Evolutionary conservation across 2,888 invertebrate species (phyloP), one percentile per base, ranked within the genome.

Genomic region (Cyclophora albipunctata): DNA sequence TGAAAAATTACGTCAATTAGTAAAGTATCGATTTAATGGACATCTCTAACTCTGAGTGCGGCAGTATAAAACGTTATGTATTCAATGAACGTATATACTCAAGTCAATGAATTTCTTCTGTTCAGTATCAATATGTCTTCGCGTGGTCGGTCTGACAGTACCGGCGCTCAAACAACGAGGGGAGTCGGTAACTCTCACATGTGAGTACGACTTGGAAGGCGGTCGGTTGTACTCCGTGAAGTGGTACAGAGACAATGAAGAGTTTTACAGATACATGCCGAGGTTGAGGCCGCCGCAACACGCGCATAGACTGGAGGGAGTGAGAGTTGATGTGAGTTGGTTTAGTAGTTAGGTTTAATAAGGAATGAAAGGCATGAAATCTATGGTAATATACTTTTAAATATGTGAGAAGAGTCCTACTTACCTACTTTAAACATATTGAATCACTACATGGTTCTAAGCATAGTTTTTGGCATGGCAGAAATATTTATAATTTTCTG

Each of bases 241-340:
- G 71, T 92, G 92, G 91, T 92, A 92, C 76, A 84, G 91, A 46
- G 92, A 92, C 55, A 90, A 89, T 63, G 89, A 91, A 64, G 92
- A 92, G 73, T 92, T 92, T 74, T 92, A 91, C 78, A 85, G 92
- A 54, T 92, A 90, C 66, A 91, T 92, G 76, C 92, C 92, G 3
- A 84, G 88, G 45, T 79, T 92, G 60, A 83, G 89, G 59, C 92
- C 92, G 1, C 90, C 91, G 45, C 91, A 91, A 47, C 92, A 92
- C 67, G 90, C 91, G 40, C 92, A 92, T 67, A 85, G 81, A 44
- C 80, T 91, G 50, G 90, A 91, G 2, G 92, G 91, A 41, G 90
- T 92, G 46, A 88, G 84, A 71, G 91, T 92, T 58, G 92, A 92
- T 63, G 92, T 92, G 68, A 90, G 91, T 88, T 34, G 3, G 7